phyloP scores from a whole-genome alignment of 2,797 vertebrate genomes.

The Neoniphon sammara region DNA sequence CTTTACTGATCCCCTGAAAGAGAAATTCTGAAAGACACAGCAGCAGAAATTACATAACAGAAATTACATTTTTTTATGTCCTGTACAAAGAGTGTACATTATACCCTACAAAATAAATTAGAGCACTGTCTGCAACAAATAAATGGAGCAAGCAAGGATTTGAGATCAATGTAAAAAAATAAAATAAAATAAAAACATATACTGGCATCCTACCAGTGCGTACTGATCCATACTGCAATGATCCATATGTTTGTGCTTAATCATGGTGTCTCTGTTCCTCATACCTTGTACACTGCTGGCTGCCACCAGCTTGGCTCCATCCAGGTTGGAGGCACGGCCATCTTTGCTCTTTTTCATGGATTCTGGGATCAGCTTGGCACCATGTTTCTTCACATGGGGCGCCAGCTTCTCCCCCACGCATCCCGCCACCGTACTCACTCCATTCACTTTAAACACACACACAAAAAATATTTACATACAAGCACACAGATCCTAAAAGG shows the following conservation, averaged over 20 bases:
- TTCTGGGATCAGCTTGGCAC: slow-evolving; percentile 92
- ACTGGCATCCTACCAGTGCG: not conserved
- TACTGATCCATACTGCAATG: not conserved
- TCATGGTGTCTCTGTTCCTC: not conserved
- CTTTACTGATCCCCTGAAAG: too few relatives aligned
- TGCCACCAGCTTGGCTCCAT: slow-evolving; percentile 91
- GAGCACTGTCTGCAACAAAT: too few relatives aligned
- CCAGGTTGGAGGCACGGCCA: slow-evolving; percentile 85
- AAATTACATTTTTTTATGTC: too few relatives aligned
- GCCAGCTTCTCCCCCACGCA: slow-evolving; percentile 90
- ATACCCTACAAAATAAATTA: too few relatives aligned
- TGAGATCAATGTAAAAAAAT: not conserved
- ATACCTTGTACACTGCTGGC: slow-evolving; percentile 91
- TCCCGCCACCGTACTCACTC: slow-evolving; percentile 89
- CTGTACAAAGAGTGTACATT: too few relatives aligned
- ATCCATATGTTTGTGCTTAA: not conserved
- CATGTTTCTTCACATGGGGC: slow-evolving; percentile 94
- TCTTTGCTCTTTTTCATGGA: slow-evolving; percentile 90
- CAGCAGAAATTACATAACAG: too few relatives aligned
- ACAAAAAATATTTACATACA: too few relatives aligned
- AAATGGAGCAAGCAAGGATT: not conserved
- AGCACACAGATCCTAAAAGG: too few relatives aligned
- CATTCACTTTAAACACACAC: slow-evolving; percentile 85
- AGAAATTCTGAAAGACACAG: too few relatives aligned
- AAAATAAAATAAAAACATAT: not conserved